phyloP scores from a whole-genome alignment of 1,140 invertebrate species.

The Colletes latitarsis region DNA sequence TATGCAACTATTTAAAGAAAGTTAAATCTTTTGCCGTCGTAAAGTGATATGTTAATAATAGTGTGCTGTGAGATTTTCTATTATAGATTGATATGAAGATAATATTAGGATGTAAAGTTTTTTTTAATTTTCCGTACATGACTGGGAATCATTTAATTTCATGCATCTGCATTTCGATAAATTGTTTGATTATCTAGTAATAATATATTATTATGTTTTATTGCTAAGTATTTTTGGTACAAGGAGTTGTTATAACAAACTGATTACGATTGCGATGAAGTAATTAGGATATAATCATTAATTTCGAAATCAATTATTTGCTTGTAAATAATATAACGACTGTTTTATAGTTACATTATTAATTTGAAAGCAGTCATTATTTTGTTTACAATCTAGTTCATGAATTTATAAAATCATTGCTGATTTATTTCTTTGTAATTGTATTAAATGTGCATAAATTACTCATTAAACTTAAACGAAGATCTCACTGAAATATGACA shows the following conservation, averaged over 20 bases:
- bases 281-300: neutral
- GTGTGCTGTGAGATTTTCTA: conserved; percentile 48
- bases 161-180: conserved; percentile 20
- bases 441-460: neutral
- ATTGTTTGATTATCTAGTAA: conserved; percentile 21
- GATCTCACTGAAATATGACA: neutral
- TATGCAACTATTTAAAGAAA: conserved; percentile 47
- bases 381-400: conserved; percentile 15
- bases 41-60: conserved; percentile 46
- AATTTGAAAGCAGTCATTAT: conserved; percentile 4
- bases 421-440: conserved; percentile 4
- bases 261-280: conserved; percentile 5
- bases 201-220: conserved; percentile 5
- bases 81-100: conserved; percentile 8
- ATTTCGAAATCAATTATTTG: neutral
- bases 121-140: neutral
- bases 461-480: neutral
- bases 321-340: conserved; percentile 10
- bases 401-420: conserved; percentile 10
- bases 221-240: neutral
- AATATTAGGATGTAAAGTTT: conserved; percentile 37
- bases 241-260: conserved; percentile 22
- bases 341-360: conserved; percentile 6
- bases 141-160: neutral
- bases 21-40: conserved; percentile 33